phyloP scores from a whole-genome alignment of 2,888 invertebrate species.

The Adelognathus sp. region DNA sequence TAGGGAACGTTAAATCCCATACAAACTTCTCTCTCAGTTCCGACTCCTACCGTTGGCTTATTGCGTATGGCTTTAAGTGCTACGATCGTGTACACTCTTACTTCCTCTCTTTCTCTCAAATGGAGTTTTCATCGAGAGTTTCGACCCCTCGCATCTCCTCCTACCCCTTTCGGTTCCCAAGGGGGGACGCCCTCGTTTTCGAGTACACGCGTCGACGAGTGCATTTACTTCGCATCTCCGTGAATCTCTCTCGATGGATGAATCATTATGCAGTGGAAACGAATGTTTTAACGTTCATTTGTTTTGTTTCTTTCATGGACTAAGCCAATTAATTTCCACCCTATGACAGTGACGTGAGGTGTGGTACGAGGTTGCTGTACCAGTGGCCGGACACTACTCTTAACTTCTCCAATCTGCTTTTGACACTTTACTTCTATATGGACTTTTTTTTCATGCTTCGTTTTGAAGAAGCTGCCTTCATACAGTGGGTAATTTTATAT shows the following conservation, averaged over 20 bases:
- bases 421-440: no score
- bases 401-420: no score
- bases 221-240: background rate
- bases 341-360: background rate
- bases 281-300: background rate
- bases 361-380: no score
- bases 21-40: background rate
- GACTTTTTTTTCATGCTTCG: no score
- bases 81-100: no score
- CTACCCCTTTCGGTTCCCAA: background rate
- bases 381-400: no score
- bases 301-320: background rate
- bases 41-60: background rate
- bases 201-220: background rate
- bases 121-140: background rate
- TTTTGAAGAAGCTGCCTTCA: no score
- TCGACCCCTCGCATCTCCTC: background rate
- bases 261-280: background rate
- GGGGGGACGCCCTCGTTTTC: background rate
- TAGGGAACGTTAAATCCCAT: constrained; percentile 56
- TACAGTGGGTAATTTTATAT: no score
- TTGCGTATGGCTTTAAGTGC: constrained; percentile 48
- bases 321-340: background rate
- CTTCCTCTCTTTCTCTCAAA: constrained; percentile 39
- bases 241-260: background rate